Evolutionary conservation across 92 coral and sea anemone genomes (phyloP).

Genomic region (Porites divaricata): DNA sequence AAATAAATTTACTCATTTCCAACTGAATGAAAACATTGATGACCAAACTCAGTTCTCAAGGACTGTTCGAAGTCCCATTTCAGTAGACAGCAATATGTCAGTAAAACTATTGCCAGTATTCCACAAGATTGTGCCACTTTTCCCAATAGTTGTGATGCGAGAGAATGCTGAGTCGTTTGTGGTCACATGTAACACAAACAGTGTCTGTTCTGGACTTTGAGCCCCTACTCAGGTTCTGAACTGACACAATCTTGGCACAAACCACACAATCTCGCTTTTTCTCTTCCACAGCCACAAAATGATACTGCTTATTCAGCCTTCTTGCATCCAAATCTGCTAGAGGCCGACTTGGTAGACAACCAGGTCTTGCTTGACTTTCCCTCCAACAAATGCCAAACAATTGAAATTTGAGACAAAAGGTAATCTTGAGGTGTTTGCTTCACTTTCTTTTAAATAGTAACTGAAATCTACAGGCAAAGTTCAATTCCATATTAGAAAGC

Average conservation of each 20-base stretch:
- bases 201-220: too few species aligned
- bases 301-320: conserved; percentile 38
- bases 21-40: not conserved
- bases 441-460: conserved; percentile 13
- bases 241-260: conserved; percentile 17
- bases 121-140: conserved; percentile 15
- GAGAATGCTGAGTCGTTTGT: too few species aligned
- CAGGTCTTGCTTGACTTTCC: conserved; percentile 7
- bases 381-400: not conserved
- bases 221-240: not conserved
- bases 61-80: conserved; percentile 7
- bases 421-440: conserved; percentile 1
- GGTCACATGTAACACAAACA: too few species aligned
- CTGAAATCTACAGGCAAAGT: not conserved
- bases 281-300: conserved; percentile 11
- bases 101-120: conserved; percentile 5
- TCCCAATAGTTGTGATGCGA: too few species aligned
- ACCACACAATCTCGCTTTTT: conserved; percentile 14
- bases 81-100: not conserved
- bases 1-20: conserved; percentile 2
- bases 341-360: conserved; percentile 22
- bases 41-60: not conserved
- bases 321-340: conserved; percentile 21
- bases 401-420: not conserved
- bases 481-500: conserved; percentile 12